Evolutionary conservation across 1,140 invertebrate species (phyloP).

Genomic region (Drosophila ironensis): DNA sequence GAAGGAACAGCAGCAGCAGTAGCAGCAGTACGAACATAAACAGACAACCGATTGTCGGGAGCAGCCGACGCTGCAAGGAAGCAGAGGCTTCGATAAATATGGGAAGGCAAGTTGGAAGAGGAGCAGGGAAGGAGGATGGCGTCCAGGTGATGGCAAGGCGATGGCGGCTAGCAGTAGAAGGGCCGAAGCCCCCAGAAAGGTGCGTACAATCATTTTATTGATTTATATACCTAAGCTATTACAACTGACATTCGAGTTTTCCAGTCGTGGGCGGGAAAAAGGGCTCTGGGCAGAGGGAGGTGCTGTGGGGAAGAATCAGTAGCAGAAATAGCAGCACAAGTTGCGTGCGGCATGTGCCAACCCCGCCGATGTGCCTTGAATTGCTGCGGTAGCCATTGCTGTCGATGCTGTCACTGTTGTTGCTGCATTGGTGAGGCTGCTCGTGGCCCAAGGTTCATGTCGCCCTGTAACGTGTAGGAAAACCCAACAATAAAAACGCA

Average conservation of each 20-base stretch:
- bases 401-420: slow-evolving; percentile 20
- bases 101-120: slow-evolving; percentile 9
- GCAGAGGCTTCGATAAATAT: slow-evolving; percentile 27
- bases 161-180: slow-evolving; percentile 8
- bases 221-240: slow-evolving; percentile 81
- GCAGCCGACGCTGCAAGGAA: slow-evolving; percentile 61
- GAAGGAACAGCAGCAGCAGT: slow-evolving; percentile 14
- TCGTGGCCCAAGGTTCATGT: slow-evolving; percentile 45
- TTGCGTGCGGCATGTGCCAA: slow-evolving; percentile 29
- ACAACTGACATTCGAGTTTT: slow-evolving; percentile 81
- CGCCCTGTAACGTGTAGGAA: slow-evolving; percentile 55
- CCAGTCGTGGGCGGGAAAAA: slow-evolving; percentile 32
- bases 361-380: slow-evolving; percentile 29
- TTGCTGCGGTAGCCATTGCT: slow-evolving; percentile 27
- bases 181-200: slow-evolving; percentile 58
- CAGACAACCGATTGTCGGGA: slow-evolving; percentile 46
- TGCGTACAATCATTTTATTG: slow-evolving; percentile 81
- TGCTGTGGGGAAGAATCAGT: background rate
- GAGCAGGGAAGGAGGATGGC: slow-evolving; percentile 2
- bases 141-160: slow-evolving; percentile 2
- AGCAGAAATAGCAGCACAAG: slow-evolving; percentile 13
- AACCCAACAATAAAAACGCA: slow-evolving; percentile 1
- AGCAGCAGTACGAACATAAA: slow-evolving; percentile 3
- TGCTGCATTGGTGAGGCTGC: slow-evolving; percentile 12
- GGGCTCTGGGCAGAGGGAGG: background rate